A percentile compares a stretch with the other conserved stretches of the same genome.
These are phyloP conservation scores for Caretta caretta DNA, from an alignment of 2,113 vertebrate genomes.

Conservation along the genomic window DNA sequence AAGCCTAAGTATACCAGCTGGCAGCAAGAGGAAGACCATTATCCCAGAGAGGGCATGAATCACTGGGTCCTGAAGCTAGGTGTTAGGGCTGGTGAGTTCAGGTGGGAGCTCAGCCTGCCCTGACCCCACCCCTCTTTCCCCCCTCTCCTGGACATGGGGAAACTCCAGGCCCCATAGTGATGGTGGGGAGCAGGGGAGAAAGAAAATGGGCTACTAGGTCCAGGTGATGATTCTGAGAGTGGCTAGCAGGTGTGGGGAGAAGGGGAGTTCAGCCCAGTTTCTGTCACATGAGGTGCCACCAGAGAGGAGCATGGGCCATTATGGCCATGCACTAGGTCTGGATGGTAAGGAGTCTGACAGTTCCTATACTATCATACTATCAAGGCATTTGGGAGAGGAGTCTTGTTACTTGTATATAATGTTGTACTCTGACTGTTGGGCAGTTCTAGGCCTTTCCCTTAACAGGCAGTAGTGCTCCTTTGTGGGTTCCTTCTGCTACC, in stretches of 20 bases:
- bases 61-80: neutral
- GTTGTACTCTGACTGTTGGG: no score
- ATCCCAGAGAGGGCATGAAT: neutral
- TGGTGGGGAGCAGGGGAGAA: neutral
- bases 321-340: no score
- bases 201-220: neutral
- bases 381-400: no score
- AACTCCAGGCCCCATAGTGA: neutral
- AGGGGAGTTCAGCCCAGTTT: neutral
- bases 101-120: neutral
- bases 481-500: no score
- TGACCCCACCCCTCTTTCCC: neutral
- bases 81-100: neutral
- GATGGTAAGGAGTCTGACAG: no score
- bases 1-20: fast-evolving
- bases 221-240: neutral
- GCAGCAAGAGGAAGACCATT: neutral
- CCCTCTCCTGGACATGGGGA: neutral
- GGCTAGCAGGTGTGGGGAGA: neutral
- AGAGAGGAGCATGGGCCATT: no score
- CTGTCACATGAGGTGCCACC: neutral
- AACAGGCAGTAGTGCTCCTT: no score
- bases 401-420: no score
- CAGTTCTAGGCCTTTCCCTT: no score
- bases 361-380: no score